Evolutionary conservation across 2,888 invertebrate species (phyloP).

Genomic region (Hydrotaea diabolus): DNA sequence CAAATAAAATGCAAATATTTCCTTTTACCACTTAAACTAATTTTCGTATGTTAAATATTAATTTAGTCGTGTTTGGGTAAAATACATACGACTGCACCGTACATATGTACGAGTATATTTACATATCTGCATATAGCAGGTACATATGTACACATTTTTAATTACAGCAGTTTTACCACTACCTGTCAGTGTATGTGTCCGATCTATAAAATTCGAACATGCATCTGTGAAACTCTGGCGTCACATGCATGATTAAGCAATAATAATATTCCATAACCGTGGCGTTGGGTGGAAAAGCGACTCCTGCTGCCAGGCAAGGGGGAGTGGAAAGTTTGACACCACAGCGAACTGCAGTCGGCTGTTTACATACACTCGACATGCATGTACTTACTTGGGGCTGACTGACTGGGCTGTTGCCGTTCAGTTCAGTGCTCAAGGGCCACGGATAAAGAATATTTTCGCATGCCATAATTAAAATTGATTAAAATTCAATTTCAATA

Average conservation of each 20-base stretch:
- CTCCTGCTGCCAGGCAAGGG: neutral
- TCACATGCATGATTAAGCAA: conserved; percentile 62
- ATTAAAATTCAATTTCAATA: conserved; percentile 61
- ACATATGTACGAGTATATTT: no score
- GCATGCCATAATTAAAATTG: conserved; percentile 55
- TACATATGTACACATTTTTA: conserved; percentile 3
- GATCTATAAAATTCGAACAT: neutral
- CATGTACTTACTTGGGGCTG: neutral
- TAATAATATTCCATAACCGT: conserved; percentile 43
- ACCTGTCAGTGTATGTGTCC: neutral
- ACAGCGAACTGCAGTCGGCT: neutral
- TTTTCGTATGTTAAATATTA: conserved; percentile 17
- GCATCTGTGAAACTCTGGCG: conserved; percentile 7
- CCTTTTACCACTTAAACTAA: neutral
- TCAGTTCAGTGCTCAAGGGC: conserved; percentile 17
- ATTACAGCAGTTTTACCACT: no score
- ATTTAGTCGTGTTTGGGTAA: neutral
- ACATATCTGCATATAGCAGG: neutral
- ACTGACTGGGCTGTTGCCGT: conserved; percentile 1
- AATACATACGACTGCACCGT: no score
- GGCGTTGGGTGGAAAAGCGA: neutral
- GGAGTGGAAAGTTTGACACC: conserved; percentile 10
- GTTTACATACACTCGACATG: neutral
- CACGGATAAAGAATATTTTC: conserved; percentile 13
- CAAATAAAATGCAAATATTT: no score